A percentile compares a stretch with the other conserved stretches of the same genome.
Evolutionary conservation across 2,113 vertebrate species (phyloP).

Genomic region (Chlorodrepanis virens): DNA sequence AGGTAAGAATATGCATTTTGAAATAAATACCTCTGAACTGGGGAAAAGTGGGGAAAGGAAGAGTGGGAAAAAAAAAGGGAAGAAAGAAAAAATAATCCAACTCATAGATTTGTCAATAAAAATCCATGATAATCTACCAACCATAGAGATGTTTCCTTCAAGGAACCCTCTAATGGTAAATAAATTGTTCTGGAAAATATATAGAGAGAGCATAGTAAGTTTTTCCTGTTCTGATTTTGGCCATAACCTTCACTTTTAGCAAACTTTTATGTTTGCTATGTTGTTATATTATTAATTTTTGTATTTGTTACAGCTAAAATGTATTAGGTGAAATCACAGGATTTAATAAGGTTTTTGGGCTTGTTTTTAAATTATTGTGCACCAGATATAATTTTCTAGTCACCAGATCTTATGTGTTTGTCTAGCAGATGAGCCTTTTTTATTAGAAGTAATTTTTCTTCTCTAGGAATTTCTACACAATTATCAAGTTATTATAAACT

Average conservation of each 20-base stretch:
- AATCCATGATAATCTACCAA: background rate
- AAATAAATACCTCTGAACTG: background rate
- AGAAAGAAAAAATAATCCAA: background rate
- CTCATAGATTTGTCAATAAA: background rate
- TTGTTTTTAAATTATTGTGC: background rate
- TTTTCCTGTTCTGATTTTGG: background rate
- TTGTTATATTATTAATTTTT: background rate
- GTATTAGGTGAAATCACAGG: background rate
- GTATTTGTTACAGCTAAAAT: background rate
- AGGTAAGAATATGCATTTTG: background rate
- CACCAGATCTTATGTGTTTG: background rate
- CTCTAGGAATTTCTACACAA: background rate
- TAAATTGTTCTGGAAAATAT: background rate
- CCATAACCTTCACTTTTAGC: background rate
- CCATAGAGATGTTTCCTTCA: background rate
- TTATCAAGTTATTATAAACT: background rate
- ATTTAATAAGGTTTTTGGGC: background rate
- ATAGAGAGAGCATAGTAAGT: background rate
- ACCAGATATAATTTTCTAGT: background rate
- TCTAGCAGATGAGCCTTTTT: background rate
- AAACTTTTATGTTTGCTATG: background rate
- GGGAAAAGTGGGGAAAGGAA: background rate
- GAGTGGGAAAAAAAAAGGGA: background rate
- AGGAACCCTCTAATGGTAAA: background rate
- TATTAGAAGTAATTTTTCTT: background rate